Conservation (phyloP, 2,888 invertebrate genomes). For the Aproaerema taeniolella region DNA sequence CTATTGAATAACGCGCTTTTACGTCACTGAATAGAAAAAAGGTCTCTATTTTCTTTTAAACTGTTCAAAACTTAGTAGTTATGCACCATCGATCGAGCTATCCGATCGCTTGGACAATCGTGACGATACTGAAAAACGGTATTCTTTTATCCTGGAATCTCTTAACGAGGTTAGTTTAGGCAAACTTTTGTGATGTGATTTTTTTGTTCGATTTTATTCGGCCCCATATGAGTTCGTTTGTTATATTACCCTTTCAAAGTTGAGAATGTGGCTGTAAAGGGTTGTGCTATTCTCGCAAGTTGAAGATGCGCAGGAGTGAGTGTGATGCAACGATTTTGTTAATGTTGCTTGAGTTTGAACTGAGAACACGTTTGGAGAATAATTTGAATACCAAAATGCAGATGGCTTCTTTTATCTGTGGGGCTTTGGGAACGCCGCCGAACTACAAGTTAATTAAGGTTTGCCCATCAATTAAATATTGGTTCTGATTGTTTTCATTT, state of each 20-base stretch:
- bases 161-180: slow-evolving; percentile 76
- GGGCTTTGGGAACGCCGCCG: slow-evolving; percentile 52
- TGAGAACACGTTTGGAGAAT: slow-evolving; percentile 71
- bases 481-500: slow-evolving; percentile 69
- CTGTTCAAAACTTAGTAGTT: slow-evolving; percentile 44
- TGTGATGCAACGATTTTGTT: slow-evolving; percentile 58
- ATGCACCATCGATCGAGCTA: slow-evolving; percentile 57
- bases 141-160: slow-evolving; percentile 76
- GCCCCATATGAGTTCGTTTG: slow-evolving; percentile 65
- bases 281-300: slow-evolving; percentile 51
- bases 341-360: slow-evolving; percentile 45
- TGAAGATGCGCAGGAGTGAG: slow-evolving; percentile 63
- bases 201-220: slow-evolving; percentile 66
- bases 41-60: slow-evolving; percentile 25
- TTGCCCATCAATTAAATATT: slow-evolving; percentile 74
- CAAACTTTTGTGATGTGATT: slow-evolving; percentile 75
- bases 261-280: slow-evolving; percentile 41
- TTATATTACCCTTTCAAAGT: slow-evolving; percentile 56
- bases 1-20: slow-evolving; percentile 45
- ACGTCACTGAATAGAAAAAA: slow-evolving; percentile 28
- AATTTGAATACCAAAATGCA: slow-evolving; percentile 76
- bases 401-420: slow-evolving; percentile 73
- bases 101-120: slow-evolving; percentile 71
- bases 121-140: slow-evolving; percentile 75
- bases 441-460: slow-evolving; percentile 77